Evolutionary conservation across 2,888 invertebrate genomes (phyloP).

Genomic region (Lamproptera curius): DNA sequence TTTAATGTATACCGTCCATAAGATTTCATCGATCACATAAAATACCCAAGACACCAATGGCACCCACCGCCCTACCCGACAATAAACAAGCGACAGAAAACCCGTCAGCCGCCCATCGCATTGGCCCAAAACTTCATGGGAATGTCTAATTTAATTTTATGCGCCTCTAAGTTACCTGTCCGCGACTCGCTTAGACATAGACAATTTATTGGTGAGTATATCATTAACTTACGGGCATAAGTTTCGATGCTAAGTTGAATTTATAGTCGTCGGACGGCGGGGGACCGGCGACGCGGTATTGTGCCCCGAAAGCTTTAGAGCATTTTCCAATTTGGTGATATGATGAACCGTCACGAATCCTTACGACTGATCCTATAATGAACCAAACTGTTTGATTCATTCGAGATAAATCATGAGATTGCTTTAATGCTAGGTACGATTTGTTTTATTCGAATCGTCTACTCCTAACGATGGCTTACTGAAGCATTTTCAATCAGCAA

Average conservation of each 20-base stretch:
- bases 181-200: conserved; percentile 53
- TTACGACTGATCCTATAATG: conserved; percentile 5
- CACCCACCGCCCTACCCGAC: conserved; percentile 21
- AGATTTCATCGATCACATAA: too few species aligned
- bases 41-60: conserved; percentile 18
- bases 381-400: too few species aligned
- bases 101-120: conserved; percentile 37
- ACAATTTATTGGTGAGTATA: conserved; percentile 61
- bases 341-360: conserved; percentile 37
- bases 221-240: conserved; percentile 57
- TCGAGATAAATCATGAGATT: too few species aligned
- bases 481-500: too few species aligned
- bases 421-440: too few species aligned
- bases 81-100: conserved; percentile 33
- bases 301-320: conserved; percentile 18
- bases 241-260: conserved; percentile 52
- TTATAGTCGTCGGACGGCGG: conserved; percentile 47
- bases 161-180: conserved; percentile 47
- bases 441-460: too few species aligned
- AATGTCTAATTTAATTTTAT: conserved; percentile 60
- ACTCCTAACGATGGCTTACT: too few species aligned
- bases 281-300: conserved; percentile 27
- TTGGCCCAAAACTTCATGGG: conserved; percentile 41
- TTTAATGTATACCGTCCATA: too few species aligned
- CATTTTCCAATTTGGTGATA: conserved; percentile 29